phyloP scores from a whole-genome alignment of 1,140 invertebrate genomes.

The Drosophila ironensis region DNA sequence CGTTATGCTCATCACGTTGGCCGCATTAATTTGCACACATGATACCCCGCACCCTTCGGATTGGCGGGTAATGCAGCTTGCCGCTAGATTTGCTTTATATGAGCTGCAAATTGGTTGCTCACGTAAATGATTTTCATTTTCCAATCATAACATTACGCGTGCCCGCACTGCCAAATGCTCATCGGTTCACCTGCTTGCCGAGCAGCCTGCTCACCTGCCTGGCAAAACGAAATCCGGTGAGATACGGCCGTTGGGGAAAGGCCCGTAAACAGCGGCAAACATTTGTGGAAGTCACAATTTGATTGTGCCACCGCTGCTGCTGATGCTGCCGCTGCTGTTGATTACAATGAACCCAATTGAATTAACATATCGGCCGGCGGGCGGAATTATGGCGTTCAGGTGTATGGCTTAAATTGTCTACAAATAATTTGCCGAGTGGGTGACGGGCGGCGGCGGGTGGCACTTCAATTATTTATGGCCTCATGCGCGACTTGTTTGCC shows the following conservation, averaged over 20 bases:
- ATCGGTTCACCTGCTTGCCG: slow-evolving; percentile 8
- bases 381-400: slow-evolving; percentile 32
- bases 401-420: slow-evolving; percentile 57
- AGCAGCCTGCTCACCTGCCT: background rate
- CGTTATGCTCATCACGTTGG: slow-evolving; percentile 64
- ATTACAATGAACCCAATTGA: slow-evolving; percentile 69
- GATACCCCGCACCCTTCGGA: slow-evolving; percentile 25
- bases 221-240: background rate
- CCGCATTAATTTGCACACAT: slow-evolving; percentile 69
- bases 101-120: slow-evolving; percentile 66
- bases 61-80: slow-evolving; percentile 35
- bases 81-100: slow-evolving; percentile 74
- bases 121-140: slow-evolving; percentile 81
- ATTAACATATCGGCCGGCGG: slow-evolving; percentile 68
- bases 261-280: slow-evolving; percentile 14
- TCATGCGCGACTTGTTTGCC: slow-evolving; percentile 64
- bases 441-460: slow-evolving; percentile 1
- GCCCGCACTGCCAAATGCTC: slow-evolving; percentile 65
- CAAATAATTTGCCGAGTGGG: slow-evolving; percentile 36
- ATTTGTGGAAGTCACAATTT: slow-evolving; percentile 26
- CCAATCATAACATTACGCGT: slow-evolving; percentile 75
- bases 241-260: slow-evolving; percentile 2
- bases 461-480: slow-evolving; percentile 66
- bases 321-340: slow-evolving; percentile 10
- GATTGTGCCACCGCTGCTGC: slow-evolving; percentile 1